Conservation (phyloP, 2,113 vertebrate genomes). For the Donacobius atricapilla region DNA sequence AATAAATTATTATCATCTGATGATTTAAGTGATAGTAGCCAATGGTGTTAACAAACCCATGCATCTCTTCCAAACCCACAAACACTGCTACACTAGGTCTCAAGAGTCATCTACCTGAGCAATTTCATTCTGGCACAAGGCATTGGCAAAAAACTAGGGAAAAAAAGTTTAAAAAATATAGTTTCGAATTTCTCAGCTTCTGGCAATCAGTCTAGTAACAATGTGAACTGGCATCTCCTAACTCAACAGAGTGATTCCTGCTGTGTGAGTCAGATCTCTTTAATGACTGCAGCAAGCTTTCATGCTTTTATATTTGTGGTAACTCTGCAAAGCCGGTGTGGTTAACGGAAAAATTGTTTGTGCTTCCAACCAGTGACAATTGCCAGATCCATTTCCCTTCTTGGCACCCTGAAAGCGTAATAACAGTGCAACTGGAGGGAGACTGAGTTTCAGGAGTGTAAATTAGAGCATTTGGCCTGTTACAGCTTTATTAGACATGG, state of each 20-base stretch:
- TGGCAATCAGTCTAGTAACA: not conserved
- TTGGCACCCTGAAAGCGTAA: conserved; percentile 16
- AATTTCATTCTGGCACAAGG: not conserved
- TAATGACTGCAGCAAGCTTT: not conserved
- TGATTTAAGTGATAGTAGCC: not conserved
- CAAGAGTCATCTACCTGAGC: not conserved
- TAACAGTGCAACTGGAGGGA: not conserved
- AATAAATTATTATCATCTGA: not conserved
- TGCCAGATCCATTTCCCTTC: conserved; percentile 49
- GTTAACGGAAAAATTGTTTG: conserved; percentile 14
- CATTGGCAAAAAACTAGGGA: not conserved
- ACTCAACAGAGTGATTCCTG: not conserved
- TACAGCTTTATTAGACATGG: conserved; percentile 12
- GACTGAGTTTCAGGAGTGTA: not conserved
- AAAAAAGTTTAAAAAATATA: not conserved
- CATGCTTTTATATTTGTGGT: not conserved
- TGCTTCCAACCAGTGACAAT: not conserved
- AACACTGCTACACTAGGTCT: not conserved
- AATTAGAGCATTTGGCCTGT: conserved; percentile 32
- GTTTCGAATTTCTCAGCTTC: not conserved
- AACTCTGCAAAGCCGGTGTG: not conserved
- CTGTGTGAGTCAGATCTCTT: conserved; percentile 3
- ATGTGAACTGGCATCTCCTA: not conserved
- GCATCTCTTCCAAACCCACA: not conserved
- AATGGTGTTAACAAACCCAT: not conserved